A percentile compares a stretch with the other conserved stretches of the same genome.
Evolutionary conservation across 1,140 invertebrate species (phyloP).

Genomic region (Drosophila malerkotliana): DNA sequence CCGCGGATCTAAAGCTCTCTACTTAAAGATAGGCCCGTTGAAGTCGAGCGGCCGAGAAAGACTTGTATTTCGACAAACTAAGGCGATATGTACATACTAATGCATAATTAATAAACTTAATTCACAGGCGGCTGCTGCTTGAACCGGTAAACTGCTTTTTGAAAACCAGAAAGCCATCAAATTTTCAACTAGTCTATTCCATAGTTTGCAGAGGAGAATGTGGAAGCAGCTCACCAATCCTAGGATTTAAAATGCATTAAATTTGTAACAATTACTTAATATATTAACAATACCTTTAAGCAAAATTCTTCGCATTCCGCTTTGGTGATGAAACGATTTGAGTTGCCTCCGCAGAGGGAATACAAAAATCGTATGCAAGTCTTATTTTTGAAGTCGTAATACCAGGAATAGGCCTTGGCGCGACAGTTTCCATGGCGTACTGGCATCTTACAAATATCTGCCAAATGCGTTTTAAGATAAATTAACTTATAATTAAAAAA

Average conservation of each 20-base stretch:
- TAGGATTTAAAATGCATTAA: not conserved
- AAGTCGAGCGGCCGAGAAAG: no score
- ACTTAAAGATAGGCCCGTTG: no score
- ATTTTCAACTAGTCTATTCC: no score
- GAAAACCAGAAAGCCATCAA: no score
- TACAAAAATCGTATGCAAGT: not conserved
- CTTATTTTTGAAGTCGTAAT: not conserved
- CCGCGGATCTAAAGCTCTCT: no score
- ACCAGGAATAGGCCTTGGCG: not conserved
- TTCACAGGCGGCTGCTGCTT: no score
- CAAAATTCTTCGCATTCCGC: slow-evolving; percentile 1
- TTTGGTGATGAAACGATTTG: slow-evolving; percentile 1
- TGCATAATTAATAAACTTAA: no score
- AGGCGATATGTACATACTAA: no score
- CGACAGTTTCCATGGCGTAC: not conserved
- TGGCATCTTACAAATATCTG: not conserved
- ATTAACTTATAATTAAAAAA: not conserved
- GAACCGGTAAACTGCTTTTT: no score
- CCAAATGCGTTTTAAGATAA: not conserved
- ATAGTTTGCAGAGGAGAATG: no score
- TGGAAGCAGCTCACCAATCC: not conserved
- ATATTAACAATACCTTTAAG: not conserved
- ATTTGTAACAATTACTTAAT: not conserved
- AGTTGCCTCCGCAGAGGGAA: slow-evolving; percentile 8
- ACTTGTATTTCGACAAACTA: no score